These are phyloP conservation scores for Porites lobata DNA, from an alignment of 92 coral and sea anemone genomes.

Conservation along the genomic window DNA sequence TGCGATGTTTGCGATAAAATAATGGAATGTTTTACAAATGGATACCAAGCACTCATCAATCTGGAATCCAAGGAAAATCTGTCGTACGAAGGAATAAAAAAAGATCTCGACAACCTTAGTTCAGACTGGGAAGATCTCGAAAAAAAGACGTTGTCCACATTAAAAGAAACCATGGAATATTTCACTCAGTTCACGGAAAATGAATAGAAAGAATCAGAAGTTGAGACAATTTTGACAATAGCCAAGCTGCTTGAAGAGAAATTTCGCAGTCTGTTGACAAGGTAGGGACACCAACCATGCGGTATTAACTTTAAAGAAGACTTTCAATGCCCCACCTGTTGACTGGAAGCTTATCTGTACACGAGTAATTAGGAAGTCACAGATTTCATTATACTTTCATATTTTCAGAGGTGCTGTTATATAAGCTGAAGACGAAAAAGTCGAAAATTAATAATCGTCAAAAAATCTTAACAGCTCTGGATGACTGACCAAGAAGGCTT, in stretches of 20 bases:
- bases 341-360: too few relatives aligned
- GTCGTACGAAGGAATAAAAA: background rate
- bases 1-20: background rate
- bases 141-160: background rate
- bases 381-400: too few relatives aligned
- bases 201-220: slow-evolving; percentile 1
- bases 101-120: background rate
- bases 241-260: background rate
- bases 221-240: background rate
- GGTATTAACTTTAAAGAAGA: too few relatives aligned
- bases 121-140: slow-evolving; percentile 22
- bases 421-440: too few relatives aligned
- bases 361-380: too few relatives aligned
- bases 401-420: too few relatives aligned
- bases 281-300: background rate
- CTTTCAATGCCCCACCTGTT: too few relatives aligned
- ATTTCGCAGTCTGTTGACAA: background rate
- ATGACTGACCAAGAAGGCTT: too few relatives aligned
- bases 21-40: background rate
- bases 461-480: too few relatives aligned
- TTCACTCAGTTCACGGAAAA: background rate
- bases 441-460: too few relatives aligned
- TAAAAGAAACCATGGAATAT: slow-evolving; percentile 13
- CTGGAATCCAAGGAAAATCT: background rate
- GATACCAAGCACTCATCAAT: background rate